Percentiles rank a stretch among this genome's conserved stretches.
These are phyloP conservation scores for Drosophila rubida DNA, from an alignment of 2,888 invertebrate species.

Conservation along the genomic window DNA sequence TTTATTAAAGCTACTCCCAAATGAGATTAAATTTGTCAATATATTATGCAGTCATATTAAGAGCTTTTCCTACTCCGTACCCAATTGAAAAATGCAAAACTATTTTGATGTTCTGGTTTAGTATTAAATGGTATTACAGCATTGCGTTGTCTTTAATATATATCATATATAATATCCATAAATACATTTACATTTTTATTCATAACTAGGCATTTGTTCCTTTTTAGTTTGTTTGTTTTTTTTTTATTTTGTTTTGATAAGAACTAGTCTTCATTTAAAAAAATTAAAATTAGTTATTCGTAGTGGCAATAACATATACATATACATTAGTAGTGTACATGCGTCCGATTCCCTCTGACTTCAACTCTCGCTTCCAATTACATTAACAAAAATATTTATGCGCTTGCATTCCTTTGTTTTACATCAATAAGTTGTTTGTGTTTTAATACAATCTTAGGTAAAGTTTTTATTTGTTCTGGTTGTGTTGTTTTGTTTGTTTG, in stretches of 20 bases:
- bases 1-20: no score
- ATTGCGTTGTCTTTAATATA: conserved; percentile 74
- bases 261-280: conserved; percentile 54
- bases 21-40: no score
- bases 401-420: conserved; percentile 38
- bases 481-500: conserved; percentile 32
- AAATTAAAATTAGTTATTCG: conserved; percentile 70
- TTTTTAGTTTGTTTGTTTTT: conserved; percentile 10
- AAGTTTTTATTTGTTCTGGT: conserved; percentile 64
- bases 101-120: conserved; percentile 56
- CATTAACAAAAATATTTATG: conserved; percentile 73
- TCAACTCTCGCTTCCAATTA: conserved; percentile 33
- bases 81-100: conserved; percentile 27
- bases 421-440: conserved; percentile 28
- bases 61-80: background rate
- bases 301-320: conserved; percentile 76
- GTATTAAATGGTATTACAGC: conserved; percentile 79
- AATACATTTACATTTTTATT: conserved; percentile 63
- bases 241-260: conserved; percentile 18
- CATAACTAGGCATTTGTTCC: conserved; percentile 68
- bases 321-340: conserved; percentile 29
- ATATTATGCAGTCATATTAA: no score
- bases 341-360: conserved; percentile 17
- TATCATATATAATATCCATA: conserved; percentile 70
- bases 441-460: conserved; percentile 78